Percentiles rank a stretch among this genome's conserved stretches.
These are phyloP conservation scores for Penaeus monodon DNA, from an alignment of 2,888 invertebrate species.

Conservation along the genomic window DNA sequence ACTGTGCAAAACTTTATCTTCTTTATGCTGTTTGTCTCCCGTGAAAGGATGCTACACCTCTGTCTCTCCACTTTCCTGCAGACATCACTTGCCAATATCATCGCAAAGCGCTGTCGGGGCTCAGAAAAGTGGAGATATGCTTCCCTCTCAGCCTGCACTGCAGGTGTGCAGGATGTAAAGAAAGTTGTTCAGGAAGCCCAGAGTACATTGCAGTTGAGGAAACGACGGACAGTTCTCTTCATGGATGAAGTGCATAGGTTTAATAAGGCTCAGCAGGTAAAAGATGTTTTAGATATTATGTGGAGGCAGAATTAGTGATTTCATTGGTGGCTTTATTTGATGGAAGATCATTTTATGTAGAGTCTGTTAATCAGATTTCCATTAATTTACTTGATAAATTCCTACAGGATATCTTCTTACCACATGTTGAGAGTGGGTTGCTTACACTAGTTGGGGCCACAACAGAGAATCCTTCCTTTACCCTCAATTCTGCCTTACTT, in stretches of 20 bases:
- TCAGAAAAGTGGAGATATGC: constrained; percentile 76
- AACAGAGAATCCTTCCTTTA: constrained; percentile 90
- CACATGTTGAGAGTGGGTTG: constrained; percentile 84
- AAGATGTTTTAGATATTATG: constrained; percentile 26
- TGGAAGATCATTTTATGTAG: not conserved
- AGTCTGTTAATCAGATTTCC: too few species aligned
- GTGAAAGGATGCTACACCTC: too few species aligned
- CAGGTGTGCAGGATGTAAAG: constrained; percentile 84
- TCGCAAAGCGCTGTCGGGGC: constrained; percentile 75
- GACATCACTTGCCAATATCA: constrained; percentile 83
- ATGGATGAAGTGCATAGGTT: constrained; percentile 91
- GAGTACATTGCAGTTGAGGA: constrained; percentile 79
- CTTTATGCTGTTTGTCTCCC: too few species aligned
- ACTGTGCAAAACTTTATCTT: too few species aligned
- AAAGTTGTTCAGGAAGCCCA: constrained; percentile 80
- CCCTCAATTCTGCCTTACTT: constrained; percentile 82
- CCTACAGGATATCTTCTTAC: constrained; percentile 79
- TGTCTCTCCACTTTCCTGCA: constrained; percentile 69
- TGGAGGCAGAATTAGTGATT: constrained; percentile 66
- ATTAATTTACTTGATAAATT: too few species aligned
- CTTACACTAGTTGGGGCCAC: constrained; percentile 85
- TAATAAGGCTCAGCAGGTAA: constrained; percentile 82
- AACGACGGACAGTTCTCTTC: constrained; percentile 81
- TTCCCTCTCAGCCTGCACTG: constrained; percentile 81
- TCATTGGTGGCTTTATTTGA: too few species aligned